Conservation (phyloP, 2,888 invertebrate species). For the Trichogramma evanescens region DNA sequence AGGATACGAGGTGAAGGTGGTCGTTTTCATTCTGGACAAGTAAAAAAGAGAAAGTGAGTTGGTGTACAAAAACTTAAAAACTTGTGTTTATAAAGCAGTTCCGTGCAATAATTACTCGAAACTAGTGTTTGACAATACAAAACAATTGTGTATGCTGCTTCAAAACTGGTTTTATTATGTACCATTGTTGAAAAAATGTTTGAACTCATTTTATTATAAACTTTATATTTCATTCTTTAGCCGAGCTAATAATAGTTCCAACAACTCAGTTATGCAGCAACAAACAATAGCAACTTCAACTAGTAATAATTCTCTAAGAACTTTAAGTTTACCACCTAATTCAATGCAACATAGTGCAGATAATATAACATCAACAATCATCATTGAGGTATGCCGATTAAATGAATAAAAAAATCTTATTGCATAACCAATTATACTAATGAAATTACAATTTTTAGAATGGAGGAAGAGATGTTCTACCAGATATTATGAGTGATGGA, state of each 20-base stretch:
- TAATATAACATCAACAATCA: slow-evolving; percentile 37
- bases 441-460: slow-evolving; percentile 28
- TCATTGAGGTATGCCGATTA: slow-evolving; percentile 34
- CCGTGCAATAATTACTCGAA: not conserved
- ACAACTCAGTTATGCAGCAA: slow-evolving; percentile 30
- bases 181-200: not conserved
- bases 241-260: slow-evolving; percentile 26
- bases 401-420: not conserved
- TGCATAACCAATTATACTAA: too few relatives aligned
- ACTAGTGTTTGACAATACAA: not conserved
- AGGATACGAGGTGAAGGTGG: slow-evolving; percentile 94
- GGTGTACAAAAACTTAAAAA: not conserved
- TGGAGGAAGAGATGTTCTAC: slow-evolving; percentile 27
- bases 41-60: slow-evolving; percentile 43
- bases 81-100: slow-evolving; percentile 1
- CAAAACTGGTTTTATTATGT: too few relatives aligned
- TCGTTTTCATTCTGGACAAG: slow-evolving; percentile 75
- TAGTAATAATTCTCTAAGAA: slow-evolving; percentile 34
- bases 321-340: slow-evolving; percentile 35
- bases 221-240: slow-evolving; percentile 20
- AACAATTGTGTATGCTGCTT: too few relatives aligned
- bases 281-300: slow-evolving; percentile 34
- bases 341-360: slow-evolving; percentile 36
- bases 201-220: not conserved
- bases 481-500: slow-evolving; percentile 36